Percentiles rank a stretch among this genome's conserved stretches.
Conservation (phyloP, 2,113 vertebrate species). For the Noturus placidus region DNA sequence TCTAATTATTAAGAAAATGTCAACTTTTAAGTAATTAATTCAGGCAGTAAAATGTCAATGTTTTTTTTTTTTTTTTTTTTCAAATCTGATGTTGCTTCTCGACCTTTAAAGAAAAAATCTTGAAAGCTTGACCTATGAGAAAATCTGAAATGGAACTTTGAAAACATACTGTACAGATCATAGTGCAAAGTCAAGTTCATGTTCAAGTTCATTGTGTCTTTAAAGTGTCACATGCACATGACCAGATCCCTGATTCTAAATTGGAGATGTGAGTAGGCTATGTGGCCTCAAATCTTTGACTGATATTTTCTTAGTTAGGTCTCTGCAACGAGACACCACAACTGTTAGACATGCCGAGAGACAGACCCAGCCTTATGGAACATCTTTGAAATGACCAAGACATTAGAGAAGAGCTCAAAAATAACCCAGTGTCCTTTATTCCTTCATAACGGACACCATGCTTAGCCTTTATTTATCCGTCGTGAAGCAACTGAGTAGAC, state of each 20-base stretch:
- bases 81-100: not conserved
- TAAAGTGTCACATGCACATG: slow-evolving; percentile 1
- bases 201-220: slow-evolving; percentile 21
- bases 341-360: slow-evolving; percentile 41
- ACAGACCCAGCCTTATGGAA: slow-evolving; percentile 50
- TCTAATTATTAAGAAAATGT: not conserved
- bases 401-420: slow-evolving; percentile 58
- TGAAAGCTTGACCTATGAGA: not conserved
- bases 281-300: slow-evolving; percentile 41
- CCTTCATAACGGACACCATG: slow-evolving; percentile 41
- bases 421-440: slow-evolving; percentile 55
- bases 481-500: not conserved
- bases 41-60: not conserved
- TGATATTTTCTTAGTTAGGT: slow-evolving; percentile 53
- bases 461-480: slow-evolving; percentile 39
- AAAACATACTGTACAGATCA: not conserved
- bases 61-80: not conserved
- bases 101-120: not conserved
- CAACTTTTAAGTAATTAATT: not conserved
- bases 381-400: slow-evolving; percentile 60
- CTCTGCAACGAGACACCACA: slow-evolving; percentile 63
- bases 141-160: not conserved
- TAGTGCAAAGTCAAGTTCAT: not conserved
- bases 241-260: slow-evolving; percentile 68
- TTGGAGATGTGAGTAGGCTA: slow-evolving; percentile 69